These are phyloP conservation scores for Connochaetes taurinus DNA, from an alignment of 2,113 vertebrate species.

Conservation along the genomic window DNA sequence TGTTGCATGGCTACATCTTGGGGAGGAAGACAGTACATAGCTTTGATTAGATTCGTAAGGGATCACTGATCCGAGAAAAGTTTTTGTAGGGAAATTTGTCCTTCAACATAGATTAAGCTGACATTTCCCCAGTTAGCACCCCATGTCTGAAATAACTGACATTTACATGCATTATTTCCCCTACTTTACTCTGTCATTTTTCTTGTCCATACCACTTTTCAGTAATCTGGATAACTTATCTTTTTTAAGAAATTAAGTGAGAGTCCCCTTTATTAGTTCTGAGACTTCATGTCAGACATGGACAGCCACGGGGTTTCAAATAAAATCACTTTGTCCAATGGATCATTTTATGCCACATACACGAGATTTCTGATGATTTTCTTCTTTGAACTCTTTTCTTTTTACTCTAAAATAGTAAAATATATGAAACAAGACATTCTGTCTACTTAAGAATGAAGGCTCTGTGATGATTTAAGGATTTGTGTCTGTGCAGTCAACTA, in stretches of 20 bases:
- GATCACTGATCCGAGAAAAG: not conserved
- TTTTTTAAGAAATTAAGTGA: conserved; percentile 38
- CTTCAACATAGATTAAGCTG: conserved; percentile 1
- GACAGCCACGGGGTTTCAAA: not conserved
- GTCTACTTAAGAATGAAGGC: not conserved
- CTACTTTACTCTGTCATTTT: not conserved
- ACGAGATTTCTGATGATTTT: not conserved
- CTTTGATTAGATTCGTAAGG: not conserved
- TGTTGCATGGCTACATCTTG: not conserved
- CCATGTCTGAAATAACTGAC: conserved; percentile 17
- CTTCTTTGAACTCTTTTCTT: not conserved
- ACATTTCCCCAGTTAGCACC: not conserved
- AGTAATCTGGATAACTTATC: not conserved
- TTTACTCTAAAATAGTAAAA: not conserved
- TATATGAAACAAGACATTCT: not conserved
- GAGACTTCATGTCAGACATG: not conserved
- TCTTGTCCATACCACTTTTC: not conserved
- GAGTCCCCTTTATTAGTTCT: not conserved
- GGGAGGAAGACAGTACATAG: not conserved
- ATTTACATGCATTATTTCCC: not conserved
- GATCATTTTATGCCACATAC: not conserved
- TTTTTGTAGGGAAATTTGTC: not conserved
- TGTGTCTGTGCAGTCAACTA: not conserved
- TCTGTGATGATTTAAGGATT: not conserved
- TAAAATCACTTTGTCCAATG: not conserved